Evolutionary conservation across 2,888 invertebrate species (phyloP), one percentile per base, ranked within the genome.

Genomic region (Strigamia crassipes): DNA sequence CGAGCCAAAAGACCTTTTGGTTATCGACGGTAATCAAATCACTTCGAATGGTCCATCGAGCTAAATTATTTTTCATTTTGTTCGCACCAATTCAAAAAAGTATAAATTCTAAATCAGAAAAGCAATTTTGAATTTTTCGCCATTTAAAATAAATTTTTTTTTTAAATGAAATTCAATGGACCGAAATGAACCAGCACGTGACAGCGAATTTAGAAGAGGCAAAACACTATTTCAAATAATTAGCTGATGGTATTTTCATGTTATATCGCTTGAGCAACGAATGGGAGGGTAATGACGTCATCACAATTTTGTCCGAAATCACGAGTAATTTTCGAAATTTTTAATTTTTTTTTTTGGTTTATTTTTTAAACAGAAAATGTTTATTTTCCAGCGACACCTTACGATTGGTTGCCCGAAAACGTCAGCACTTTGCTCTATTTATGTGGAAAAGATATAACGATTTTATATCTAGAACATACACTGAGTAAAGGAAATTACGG

Each of bases 31-130:
- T 88, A 18, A 84, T 88, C 38, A 87, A 87, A 83, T 86, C 86
- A 10, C 87, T 86, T 85, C 87, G 87, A 12, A 85, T 87, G 83
- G 87, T 87, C 15, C 86, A 87, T 78, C 88, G 87, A 82, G 87
- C 88, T 9, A 85, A 86, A 82, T 84, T 88, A 4, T 84, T 88
- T 41, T 87, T 86, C 82, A 83, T 88, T 42, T 84, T 88, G 18
- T 88, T 86, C 84, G 87, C 87, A 21, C 87, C 87, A 21, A 83
- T 85, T 56, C 79, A 83, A 73, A 84, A 84, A 82, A 86, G 87
- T 87, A 83, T 82, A 42, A n/a, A 78, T 15, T 38, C 0, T 2
- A 23, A 38, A 77, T 10, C 27, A 77, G 2, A 9, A 77, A 77
- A 77, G 2, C 4, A 34, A 13, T 21, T 78, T 78, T 42, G n/a